phyloP scores from a whole-genome alignment of 1,140 invertebrate species.

The Aphaenogaster ashmeadi region DNA sequence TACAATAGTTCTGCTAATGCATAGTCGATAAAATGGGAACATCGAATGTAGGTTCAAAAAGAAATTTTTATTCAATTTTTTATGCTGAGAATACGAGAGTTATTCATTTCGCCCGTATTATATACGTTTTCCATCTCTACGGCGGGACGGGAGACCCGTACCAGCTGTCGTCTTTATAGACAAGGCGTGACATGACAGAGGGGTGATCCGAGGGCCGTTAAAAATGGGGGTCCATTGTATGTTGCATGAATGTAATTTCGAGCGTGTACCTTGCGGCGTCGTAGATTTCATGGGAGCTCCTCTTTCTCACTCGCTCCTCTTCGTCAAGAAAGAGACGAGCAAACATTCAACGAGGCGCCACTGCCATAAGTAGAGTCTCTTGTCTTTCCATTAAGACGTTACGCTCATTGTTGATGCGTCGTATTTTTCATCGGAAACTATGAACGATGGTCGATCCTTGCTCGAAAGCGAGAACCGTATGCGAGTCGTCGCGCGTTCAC shows the following conservation, averaged over 20 bases:
- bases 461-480: conserved; percentile 9
- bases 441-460: not conserved
- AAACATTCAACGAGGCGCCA: conserved; percentile 23
- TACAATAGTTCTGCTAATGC: not conserved
- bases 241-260: conserved; percentile 11
- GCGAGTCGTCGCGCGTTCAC: not conserved
- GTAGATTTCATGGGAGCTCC: conserved; percentile 61
- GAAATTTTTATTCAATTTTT: not conserved
- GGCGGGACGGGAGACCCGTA: conserved; percentile 58
- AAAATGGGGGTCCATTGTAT: conserved; percentile 76
- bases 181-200: conserved; percentile 29
- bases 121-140: conserved; percentile 64
- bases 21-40: not conserved
- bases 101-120: not conserved
- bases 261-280: conserved; percentile 7
- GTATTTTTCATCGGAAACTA: conserved; percentile 29
- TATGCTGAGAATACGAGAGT: not conserved
- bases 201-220: conserved; percentile 51
- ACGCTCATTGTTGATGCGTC: not conserved
- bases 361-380: not conserved
- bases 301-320: not conserved
- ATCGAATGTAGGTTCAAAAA: not conserved
- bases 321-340: not conserved
- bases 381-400: conserved; percentile 64
- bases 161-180: conserved; percentile 61